Base-by-base conservation (phyloP, 1,140 invertebrate genomes). In the Zaprionus ghesquierei region DNA sequence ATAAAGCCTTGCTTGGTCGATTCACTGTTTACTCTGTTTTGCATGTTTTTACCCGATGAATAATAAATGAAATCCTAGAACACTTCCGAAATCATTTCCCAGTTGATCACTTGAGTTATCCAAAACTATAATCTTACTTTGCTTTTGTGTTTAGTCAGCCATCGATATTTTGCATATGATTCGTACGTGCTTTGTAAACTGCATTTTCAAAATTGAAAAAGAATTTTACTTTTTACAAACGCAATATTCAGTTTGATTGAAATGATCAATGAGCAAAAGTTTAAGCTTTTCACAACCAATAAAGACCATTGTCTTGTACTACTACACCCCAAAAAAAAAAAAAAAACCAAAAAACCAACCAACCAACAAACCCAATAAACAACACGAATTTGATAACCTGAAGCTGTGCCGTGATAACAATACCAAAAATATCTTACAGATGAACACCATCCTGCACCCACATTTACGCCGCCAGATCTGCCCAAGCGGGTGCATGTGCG, bases 401-500 rank as follows among this genome's bases (percentile, higher is more conserved):
- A 79, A 74, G 75, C 81, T 77, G 81, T 79, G 82, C 75, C 15
- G 35, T 18, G 75, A 82, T 86, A 87, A 86, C 82, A 69, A 87
- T 79, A 84, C 70, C 73, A 79, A 77, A 80, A 84, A 89, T 91
- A 95, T 96, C 95, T 96, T 97, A 94, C 96, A 97, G 96, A 97
- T 96, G 96, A 97, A 94, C 96, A 96, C 94, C 96, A 97, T 95
- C 96, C 96, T 95, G 96, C 96, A 94, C 96, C 96, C 93, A 97
- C 96, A 94, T 98, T 97, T 95, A 98, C 97, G 94, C 97, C 97
- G 94, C 97, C 97, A 95, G 97, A 98, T 96, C 96, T 98, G 94
- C 97, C 97, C 94, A 98, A 98, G 95, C 96, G 97, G 95, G 96
- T 97, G 95, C 97, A 98, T 96, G 95, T 97, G 93, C 95, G 97